These are phyloP conservation scores for Cynoglossus semilaevis DNA, from an alignment of 2,113 vertebrate genomes.

Conservation along the genomic window DNA sequence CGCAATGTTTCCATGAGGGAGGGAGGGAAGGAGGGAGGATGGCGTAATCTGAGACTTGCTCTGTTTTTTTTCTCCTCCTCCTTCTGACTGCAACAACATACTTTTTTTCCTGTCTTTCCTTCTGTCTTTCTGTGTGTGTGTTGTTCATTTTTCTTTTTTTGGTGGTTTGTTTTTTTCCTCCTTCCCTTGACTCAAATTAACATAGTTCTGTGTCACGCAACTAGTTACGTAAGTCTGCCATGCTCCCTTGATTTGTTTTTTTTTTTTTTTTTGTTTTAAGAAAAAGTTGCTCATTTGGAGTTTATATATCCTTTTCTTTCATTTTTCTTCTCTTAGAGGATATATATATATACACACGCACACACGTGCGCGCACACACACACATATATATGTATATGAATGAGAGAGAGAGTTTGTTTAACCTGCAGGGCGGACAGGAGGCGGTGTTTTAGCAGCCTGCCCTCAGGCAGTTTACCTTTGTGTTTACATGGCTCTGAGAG, in stretches of 20 bases:
- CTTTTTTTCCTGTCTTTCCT: constrained; percentile 65
- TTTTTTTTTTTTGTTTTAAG: constrained; percentile 6
- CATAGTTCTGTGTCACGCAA: constrained; percentile 76
- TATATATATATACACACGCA: background rate
- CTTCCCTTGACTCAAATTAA: constrained; percentile 72
- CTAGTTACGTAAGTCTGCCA: constrained; percentile 58
- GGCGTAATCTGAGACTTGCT: constrained; percentile 76
- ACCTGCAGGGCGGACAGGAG: constrained; percentile 7
- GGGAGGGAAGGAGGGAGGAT: constrained; percentile 62
- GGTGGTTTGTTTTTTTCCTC: constrained; percentile 49
- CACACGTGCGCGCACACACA: no score
- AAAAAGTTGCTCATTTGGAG: constrained; percentile 38
- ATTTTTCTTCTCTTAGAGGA: background rate
- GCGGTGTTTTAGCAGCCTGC: background rate
- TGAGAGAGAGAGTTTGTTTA: constrained; percentile 12
- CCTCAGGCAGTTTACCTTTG: constrained; percentile 21
- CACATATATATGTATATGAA: background rate
- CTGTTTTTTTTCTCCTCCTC: constrained; percentile 52
- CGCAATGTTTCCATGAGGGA: constrained; percentile 75
- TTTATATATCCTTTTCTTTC: constrained; percentile 16
- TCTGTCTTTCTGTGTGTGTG: constrained; percentile 52
- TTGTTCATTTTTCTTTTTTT: constrained; percentile 24
- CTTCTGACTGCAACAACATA: constrained; percentile 62
- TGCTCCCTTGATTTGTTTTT: constrained; percentile 31
- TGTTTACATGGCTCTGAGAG: constrained; percentile 17